phyloP scores from a whole-genome alignment of 2,888 invertebrate genomes.

The Leuctra nigra region DNA sequence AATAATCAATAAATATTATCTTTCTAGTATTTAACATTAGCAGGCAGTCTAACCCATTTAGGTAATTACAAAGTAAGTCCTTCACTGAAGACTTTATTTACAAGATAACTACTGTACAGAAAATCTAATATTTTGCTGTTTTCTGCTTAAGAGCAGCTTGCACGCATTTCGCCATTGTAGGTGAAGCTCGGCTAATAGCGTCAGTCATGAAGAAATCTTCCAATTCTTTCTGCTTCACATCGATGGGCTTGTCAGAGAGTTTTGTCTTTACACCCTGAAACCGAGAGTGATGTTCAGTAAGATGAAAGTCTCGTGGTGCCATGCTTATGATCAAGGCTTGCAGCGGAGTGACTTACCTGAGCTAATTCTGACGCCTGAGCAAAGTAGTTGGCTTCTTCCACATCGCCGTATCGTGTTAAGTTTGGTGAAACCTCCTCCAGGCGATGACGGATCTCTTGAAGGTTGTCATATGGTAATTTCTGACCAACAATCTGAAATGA shows the following conservation, averaged over 20 bases:
- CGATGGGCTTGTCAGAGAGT: conserved; percentile 46
- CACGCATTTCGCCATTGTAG: conserved; percentile 98
- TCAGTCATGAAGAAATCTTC: conserved; percentile 95
- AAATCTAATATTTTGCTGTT: conserved; percentile 36
- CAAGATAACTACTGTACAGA: too few species aligned
- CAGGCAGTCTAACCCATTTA: too few species aligned
- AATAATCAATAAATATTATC: too few species aligned
- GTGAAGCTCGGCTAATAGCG: conserved; percentile 89
- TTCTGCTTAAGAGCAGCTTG: conserved; percentile 76
- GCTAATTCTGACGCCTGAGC: conserved; percentile 71
- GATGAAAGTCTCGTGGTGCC: background rate
- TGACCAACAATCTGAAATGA: conserved; percentile 52
- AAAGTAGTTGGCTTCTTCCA: conserved; percentile 79
- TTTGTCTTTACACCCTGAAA: conserved; percentile 39
- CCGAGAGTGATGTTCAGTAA: conserved; percentile 24
- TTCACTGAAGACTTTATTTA: too few species aligned
- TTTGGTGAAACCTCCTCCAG: conserved; percentile 85
- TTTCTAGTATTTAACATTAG: too few species aligned
- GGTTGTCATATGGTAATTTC: conserved; percentile 77
- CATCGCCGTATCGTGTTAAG: conserved; percentile 73
- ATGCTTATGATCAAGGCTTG: background rate
- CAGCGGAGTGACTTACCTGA: conserved; percentile 42
- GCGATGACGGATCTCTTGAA: conserved; percentile 74
- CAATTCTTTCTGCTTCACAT: conserved; percentile 67
- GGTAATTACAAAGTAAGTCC: too few species aligned